Percentiles rank a stretch among this genome's conserved stretches.
These are phyloP conservation scores for Melanotaenia duboulayi DNA, from an alignment of 2,113 vertebrate species.

Conservation along the genomic window DNA sequence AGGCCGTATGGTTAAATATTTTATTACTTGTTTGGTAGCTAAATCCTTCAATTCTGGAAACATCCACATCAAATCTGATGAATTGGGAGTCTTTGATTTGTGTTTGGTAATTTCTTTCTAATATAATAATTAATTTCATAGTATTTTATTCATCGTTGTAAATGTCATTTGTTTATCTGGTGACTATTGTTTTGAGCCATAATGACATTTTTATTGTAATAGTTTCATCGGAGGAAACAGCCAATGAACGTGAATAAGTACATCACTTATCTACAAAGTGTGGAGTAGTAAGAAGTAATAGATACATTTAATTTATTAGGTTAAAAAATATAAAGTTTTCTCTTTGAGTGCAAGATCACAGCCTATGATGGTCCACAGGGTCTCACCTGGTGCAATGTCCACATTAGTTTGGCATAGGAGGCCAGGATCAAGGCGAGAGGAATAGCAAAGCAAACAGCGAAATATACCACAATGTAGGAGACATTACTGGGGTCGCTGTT, in stretches of 20 bases:
- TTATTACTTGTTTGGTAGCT: neutral
- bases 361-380: neutral
- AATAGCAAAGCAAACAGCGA: constrained; percentile 79
- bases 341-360: too few species aligned
- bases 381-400: constrained; percentile 79
- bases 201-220: neutral
- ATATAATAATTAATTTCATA: too few species aligned
- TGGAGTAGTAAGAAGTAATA: too few species aligned
- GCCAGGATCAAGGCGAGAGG: constrained; percentile 77
- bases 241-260: too few species aligned
- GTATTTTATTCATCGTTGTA: too few species aligned
- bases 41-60: too few species aligned
- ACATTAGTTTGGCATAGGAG: constrained; percentile 76
- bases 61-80: neutral
- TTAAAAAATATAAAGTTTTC: too few species aligned
- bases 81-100: too few species aligned
- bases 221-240: too few species aligned
- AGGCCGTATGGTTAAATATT: neutral
- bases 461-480: constrained; percentile 82
- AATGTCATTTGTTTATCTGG: neutral
- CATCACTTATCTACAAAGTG: too few species aligned
- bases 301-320: too few species aligned
- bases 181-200: neutral
- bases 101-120: too few species aligned
- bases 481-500: constrained; percentile 75